Conservation (phyloP, 2,113 vertebrate genomes). For the Taurulus bubalis region DNA sequence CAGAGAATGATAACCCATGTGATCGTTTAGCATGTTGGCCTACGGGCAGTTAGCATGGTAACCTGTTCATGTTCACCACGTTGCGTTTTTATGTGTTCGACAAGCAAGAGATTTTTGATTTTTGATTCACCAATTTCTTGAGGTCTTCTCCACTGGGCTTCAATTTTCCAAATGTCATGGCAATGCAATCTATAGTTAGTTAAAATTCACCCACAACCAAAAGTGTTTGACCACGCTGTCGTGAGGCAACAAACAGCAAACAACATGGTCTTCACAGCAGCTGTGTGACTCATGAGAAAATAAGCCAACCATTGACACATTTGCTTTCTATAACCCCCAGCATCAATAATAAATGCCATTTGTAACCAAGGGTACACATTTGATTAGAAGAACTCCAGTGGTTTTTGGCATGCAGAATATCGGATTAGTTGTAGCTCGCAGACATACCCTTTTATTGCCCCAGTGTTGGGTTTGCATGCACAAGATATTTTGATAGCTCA, state of each 20-base stretch:
- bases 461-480: slow-evolving; percentile 37
- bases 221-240: neutral
- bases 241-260: slow-evolving; percentile 3
- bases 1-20: neutral
- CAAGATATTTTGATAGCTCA: slow-evolving; percentile 46
- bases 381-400: slow-evolving; percentile 19
- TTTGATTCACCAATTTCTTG: neutral
- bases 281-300: slow-evolving; percentile 10
- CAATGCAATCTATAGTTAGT: neutral
- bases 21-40: neutral
- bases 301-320: slow-evolving; percentile 19
- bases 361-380: slow-evolving; percentile 24
- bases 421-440: slow-evolving; percentile 25
- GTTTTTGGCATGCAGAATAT: slow-evolving; percentile 28
- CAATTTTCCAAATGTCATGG: neutral
- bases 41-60: neutral
- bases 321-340: slow-evolving; percentile 18
- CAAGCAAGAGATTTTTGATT: too few relatives aligned
- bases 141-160: neutral
- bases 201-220: neutral
- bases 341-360: slow-evolving; percentile 24
- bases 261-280: neutral
- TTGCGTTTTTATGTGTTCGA: too few relatives aligned
- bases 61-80: neutral
- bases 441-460: slow-evolving; percentile 29